Conservation (phyloP, 2,888 invertebrate species). For the Himalopsyche japonica region DNA sequence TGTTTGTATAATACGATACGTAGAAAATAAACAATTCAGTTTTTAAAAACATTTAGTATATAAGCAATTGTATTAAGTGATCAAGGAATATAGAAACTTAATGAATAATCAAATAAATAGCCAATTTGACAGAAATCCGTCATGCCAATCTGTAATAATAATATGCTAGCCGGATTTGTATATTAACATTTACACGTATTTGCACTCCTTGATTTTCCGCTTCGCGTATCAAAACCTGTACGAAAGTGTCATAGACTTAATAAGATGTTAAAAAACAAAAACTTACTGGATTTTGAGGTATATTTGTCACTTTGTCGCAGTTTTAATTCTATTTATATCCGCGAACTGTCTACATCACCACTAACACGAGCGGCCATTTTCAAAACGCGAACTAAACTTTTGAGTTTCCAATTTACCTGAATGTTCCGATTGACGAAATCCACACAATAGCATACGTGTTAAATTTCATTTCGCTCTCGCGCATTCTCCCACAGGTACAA, state of each 20-base stretch:
- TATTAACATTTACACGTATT: not conserved
- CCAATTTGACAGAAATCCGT: not conserved
- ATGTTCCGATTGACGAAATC: constrained; percentile 13
- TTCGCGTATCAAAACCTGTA: not conserved
- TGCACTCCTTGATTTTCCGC: not conserved
- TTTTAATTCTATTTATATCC: constrained; percentile 10
- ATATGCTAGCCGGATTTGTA: not conserved
- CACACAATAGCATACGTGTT: constrained; percentile 25
- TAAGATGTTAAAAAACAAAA: not conserved
- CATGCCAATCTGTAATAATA: not conserved
- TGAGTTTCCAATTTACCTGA: constrained; percentile 34
- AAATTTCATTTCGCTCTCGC: constrained; percentile 14
- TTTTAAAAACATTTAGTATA: not conserved
- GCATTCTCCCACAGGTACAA: not conserved
- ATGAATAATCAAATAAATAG: not conserved
- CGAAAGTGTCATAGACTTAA: not conserved
- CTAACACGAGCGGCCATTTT: constrained; percentile 38
- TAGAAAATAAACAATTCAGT: not conserved
- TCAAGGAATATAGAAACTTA: not conserved
- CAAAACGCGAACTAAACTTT: constrained; percentile 25
- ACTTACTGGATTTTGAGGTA: constrained; percentile 8
- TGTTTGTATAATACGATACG: not conserved
- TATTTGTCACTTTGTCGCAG: not conserved
- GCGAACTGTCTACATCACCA: not conserved
- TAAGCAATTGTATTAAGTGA: not conserved